Conservation (phyloP, 2,113 vertebrate species). For the Scartelaos histophorus region DNA sequence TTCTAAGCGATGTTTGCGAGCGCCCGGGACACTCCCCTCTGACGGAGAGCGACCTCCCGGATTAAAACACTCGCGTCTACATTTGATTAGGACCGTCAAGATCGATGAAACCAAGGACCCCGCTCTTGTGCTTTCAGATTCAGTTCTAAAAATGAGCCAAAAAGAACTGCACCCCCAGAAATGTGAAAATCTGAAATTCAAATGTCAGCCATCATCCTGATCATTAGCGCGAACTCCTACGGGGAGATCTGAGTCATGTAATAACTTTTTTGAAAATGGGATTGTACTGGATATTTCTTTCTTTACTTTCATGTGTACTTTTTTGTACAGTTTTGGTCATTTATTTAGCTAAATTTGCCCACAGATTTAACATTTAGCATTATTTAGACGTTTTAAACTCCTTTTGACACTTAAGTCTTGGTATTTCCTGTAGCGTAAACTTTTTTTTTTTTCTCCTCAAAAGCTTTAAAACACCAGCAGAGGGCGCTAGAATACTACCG, state of each 20-base stretch:
- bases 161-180: conserved; percentile 20
- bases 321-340: too few relatives aligned
- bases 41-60: conserved; percentile 1
- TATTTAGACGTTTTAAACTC: too few relatives aligned
- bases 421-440: too few relatives aligned
- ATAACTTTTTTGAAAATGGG: too few relatives aligned
- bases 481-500: too few relatives aligned
- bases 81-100: conserved; percentile 34
- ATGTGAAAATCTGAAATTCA: conserved; percentile 45
- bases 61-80: conserved; percentile 9
- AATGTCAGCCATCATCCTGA: conserved; percentile 47
- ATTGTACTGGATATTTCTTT: too few relatives aligned
- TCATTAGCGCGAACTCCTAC: conserved; percentile 49
- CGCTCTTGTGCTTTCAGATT: conserved; percentile 16
- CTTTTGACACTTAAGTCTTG: too few relatives aligned
- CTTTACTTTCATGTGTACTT: too few relatives aligned
- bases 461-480: too few relatives aligned
- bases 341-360: too few relatives aligned
- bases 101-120: conserved; percentile 19
- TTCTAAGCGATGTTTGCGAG: conserved; percentile 1
- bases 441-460: too few relatives aligned
- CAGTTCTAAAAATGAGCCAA: conserved; percentile 8
- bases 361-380: too few relatives aligned
- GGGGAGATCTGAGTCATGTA: conserved; percentile 21
- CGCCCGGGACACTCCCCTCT: not conserved